phyloP scores from a whole-genome alignment of 1,140 invertebrate genomes.

The Maniola jurtina region DNA sequence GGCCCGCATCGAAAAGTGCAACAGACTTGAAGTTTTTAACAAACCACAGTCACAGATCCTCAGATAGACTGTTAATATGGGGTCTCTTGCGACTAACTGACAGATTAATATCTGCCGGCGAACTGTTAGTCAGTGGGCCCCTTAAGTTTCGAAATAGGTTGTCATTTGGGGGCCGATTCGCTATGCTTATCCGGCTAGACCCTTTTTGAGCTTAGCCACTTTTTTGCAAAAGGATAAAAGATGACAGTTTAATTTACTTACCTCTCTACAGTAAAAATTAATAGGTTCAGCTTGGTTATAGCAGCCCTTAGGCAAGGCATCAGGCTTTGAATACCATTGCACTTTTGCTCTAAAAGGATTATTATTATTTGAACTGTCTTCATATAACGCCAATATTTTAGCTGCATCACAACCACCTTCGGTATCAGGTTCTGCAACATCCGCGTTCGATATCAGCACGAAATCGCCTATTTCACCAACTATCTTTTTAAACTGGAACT shows the following conservation, averaged over 20 bases:
- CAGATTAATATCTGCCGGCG: too few species aligned
- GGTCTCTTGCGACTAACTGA: too few species aligned
- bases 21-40: too few species aligned
- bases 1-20: too few species aligned
- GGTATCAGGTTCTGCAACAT: conserved; percentile 80
- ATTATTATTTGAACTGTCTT: conserved; percentile 70
- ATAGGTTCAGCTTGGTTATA: conserved; percentile 49
- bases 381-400: conserved; percentile 80
- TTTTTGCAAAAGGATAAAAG: background rate
- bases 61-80: too few species aligned
- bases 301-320: conserved; percentile 64
- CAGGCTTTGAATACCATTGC: conserved; percentile 81
- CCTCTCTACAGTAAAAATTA: conserved; percentile 60
- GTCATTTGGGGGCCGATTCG: too few species aligned
- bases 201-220: too few species aligned
- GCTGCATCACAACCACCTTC: conserved; percentile 81
- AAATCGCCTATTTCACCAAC: conserved; percentile 75
- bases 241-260: conserved; percentile 31
- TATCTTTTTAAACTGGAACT: conserved; percentile 71
- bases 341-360: conserved; percentile 81
- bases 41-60: too few species aligned
- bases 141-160: too few species aligned
- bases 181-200: too few species aligned
- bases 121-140: too few species aligned
- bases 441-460: conserved; percentile 81